Base-by-base conservation (phyloP, 2,113 vertebrate species). In the Globicephala melas region DNA sequence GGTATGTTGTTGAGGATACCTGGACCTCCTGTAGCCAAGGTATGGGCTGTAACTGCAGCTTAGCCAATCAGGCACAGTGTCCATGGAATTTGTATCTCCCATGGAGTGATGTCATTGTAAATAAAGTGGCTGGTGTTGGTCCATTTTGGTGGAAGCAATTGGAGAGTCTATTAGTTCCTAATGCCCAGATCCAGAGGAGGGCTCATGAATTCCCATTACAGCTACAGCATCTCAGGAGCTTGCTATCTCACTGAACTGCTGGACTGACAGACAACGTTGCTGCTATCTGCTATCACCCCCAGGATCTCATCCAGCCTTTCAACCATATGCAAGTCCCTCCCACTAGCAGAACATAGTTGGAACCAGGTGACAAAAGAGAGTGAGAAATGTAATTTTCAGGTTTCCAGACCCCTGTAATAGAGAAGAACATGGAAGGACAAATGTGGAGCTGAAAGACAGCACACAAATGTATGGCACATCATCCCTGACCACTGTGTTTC, bases 401-500 rank as follows among this genome's bases (percentile, higher is more conserved):
- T 8, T 47, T 58, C 17, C 13, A 74, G 2, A 21, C 10, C 7
- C 15, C 23, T 26, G 4, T 13, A 28, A 53, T 36, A 25, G 5
- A 81, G 38, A 28, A 89, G 18, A 81, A 11, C 8, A 20, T 2
- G 41, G 65, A 77, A 76, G 6, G n/a, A 15, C 12, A 33, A 23
- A 2, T 4, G 1, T 10, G 7, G 20, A 15, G 12, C 10, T 50
- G 55, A 84, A 2, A 36, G 14, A 14, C 8, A 26, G 18, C 17
- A 74, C 28, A 47, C 2, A 63, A 6, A 26, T 13, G 1, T 1
- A 21, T 3, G 6, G 26, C 55, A 38, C 33, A 14, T 12, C 2
- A 4, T 25, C 4, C 53, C 41, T 11, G 18, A 41, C 14, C 5
- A 9, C 41, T 33, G 15, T 36, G 20, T 36, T 50, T 23, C 23